Percentiles rank a stretch among this genome's conserved stretches.
These are phyloP conservation scores for Monopis laevigella DNA, from an alignment of 2,888 invertebrate species.

Conservation along the genomic window DNA sequence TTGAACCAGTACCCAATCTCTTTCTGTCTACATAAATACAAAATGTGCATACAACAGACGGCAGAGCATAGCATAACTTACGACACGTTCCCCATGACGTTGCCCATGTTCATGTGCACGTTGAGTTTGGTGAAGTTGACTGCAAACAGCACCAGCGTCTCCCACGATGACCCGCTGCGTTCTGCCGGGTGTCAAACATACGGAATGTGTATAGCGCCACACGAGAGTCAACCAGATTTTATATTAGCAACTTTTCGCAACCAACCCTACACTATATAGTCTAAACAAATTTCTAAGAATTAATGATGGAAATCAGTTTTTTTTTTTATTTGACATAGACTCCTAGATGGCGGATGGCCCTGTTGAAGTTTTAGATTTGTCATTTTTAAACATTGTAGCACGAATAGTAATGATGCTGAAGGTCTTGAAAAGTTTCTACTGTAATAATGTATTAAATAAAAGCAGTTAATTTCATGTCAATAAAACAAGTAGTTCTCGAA, in stretches of 20 bases:
- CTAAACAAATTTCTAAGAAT: neutral
- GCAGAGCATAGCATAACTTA: slow-evolving; percentile 58
- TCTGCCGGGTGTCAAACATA: slow-evolving; percentile 26
- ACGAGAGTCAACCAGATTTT: neutral
- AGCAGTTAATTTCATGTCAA: too few relatives aligned
- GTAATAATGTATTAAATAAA: too few relatives aligned
- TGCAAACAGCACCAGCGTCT: slow-evolving; percentile 94
- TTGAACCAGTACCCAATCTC: neutral
- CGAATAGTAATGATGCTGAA: too few relatives aligned
- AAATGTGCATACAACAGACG: too few relatives aligned
- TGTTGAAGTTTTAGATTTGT: too few relatives aligned
- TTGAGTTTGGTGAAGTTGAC: slow-evolving; percentile 96
- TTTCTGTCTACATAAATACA: neutral
- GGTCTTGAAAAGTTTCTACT: too few relatives aligned
- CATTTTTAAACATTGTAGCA: too few relatives aligned
- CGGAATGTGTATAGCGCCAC: neutral
- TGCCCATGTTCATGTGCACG: slow-evolving; percentile 99
- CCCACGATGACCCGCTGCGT: slow-evolving; percentile 80
- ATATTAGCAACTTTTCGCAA: slow-evolving; percentile 9
- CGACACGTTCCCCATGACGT: slow-evolving; percentile 98
- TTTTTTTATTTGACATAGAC: too few relatives aligned
- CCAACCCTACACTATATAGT: slow-evolving; percentile 8
- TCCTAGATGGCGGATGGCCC: too few relatives aligned
- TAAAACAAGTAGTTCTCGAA: too few relatives aligned
- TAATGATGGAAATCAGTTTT: neutral